Evolutionary conservation across 1,140 invertebrate genomes (phyloP).

Genomic region (Bombyx mandarina): DNA sequence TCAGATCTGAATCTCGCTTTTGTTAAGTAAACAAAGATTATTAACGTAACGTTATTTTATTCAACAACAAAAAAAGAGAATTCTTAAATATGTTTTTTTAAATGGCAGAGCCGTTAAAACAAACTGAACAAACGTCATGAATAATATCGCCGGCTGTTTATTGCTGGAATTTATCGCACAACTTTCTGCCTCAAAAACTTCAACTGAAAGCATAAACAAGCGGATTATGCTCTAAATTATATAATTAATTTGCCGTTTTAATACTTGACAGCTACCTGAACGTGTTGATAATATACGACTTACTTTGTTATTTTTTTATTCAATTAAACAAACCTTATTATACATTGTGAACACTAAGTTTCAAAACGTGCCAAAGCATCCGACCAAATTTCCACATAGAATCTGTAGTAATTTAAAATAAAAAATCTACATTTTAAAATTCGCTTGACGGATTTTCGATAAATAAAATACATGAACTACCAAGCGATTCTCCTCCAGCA

Average conservation of each 20-base stretch:
- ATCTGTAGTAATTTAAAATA: too few species aligned
- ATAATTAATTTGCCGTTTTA: conserved; percentile 30
- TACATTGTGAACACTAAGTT: too few species aligned
- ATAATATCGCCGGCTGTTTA: conserved; percentile 59
- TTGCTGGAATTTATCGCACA: conserved; percentile 52
- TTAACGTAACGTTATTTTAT: conserved; percentile 1
- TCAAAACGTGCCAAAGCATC: too few species aligned
- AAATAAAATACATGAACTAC: too few species aligned
- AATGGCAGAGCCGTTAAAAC: conserved; percentile 36
- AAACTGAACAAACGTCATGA: conserved; percentile 55
- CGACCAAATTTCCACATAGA: too few species aligned
- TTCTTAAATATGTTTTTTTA: conserved; percentile 36
- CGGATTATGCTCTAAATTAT: conserved; percentile 45
- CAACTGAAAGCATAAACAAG: conserved; percentile 53
- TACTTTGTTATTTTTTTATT: too few species aligned
- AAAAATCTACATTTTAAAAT: too few species aligned
- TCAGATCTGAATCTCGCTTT: too few species aligned
- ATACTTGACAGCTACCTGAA: neutral
- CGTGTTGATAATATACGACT: neutral
- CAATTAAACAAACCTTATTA: too few species aligned
- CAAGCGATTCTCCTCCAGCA: too few species aligned
- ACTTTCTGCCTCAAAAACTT: conserved; percentile 51
- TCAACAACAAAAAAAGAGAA: conserved; percentile 24
- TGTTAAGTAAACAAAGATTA: too few species aligned
- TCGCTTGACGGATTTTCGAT: too few species aligned